Percentiles rank a stretch among this genome's conserved stretches.
Conservation (phyloP, 2,888 invertebrate species). For the Cryptocephalus primarius region DNA sequence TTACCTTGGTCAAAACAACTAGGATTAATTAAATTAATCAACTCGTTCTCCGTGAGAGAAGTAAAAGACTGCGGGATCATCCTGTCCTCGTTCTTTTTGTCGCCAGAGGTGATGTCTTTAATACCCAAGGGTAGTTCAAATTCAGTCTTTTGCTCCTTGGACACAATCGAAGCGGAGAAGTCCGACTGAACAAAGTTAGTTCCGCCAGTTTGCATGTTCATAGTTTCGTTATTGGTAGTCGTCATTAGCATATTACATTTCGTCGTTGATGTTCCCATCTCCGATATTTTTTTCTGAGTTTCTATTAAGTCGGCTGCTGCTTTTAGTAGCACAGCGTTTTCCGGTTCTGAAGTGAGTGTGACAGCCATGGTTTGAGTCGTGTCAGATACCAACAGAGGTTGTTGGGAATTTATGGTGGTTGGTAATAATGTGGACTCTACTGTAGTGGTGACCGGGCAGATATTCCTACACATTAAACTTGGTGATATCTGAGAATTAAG, state of each 20-base stretch:
- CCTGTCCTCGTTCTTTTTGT: slow-evolving; percentile 36
- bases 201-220: slow-evolving; percentile 16
- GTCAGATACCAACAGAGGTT: slow-evolving; percentile 6
- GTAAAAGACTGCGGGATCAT: slow-evolving; percentile 65
- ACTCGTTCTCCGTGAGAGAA: slow-evolving; percentile 78
- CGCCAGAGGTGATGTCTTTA: slow-evolving; percentile 22
- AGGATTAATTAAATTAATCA: slow-evolving; percentile 81
- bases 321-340: slow-evolving; percentile 65
- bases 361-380: slow-evolving; percentile 11
- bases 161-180: slow-evolving; percentile 7
- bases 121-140: slow-evolving; percentile 23
- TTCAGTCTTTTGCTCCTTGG: slow-evolving; percentile 16
- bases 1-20: slow-evolving; percentile 78
- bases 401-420: slow-evolving; percentile 5
- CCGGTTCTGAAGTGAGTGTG: slow-evolving; percentile 45
- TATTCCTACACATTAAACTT: slow-evolving; percentile 42
- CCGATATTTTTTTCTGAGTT: slow-evolving; percentile 48
- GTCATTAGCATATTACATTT: neutral
- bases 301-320: slow-evolving; percentile 62
- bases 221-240: slow-evolving; percentile 1
- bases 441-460: slow-evolving; percentile 24
- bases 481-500: slow-evolving; percentile 51
- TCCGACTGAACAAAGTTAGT: slow-evolving; percentile 17
- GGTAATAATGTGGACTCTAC: slow-evolving; percentile 18
- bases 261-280: slow-evolving; percentile 25